Base-by-base conservation (phyloP, 2,797 vertebrate genomes). In the Malacoctenus gilli region DNA sequence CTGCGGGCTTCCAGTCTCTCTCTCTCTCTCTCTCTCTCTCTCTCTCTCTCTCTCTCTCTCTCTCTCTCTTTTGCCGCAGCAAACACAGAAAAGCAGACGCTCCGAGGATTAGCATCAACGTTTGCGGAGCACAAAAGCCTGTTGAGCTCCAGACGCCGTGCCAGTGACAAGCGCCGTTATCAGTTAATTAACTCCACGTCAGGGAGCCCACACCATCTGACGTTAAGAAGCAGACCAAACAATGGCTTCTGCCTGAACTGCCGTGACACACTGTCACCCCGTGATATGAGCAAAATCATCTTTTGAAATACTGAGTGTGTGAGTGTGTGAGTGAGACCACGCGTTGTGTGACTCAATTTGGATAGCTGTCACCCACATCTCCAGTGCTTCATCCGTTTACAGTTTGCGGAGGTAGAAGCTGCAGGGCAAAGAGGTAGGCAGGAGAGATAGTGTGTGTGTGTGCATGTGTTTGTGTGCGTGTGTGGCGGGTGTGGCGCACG, bases 171-270 rank as follows among this genome's bases (percentile, higher is more conserved):
- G 50, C 20, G 34, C 30, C 28, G 59, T 74, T 40, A 49, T 44
- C 46, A 39, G 41, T 15, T 58, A 42, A 66, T 61, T 61, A 51
- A 20, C 8, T 16, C 51, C 14, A 58, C 51, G 63, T 40, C 30
- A 50, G 10, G 10, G 21, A 55, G 13, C 15, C 21, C 34, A 61
- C 42, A 16, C 8, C 8, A 28, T 34, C 2, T 44, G 50, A 53
- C 28, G 52, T 40, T 46, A 5, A 20, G 8, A 43, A 59, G 22
- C 21, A 49, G 30, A 49, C 35, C 56, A 39, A 21, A 13, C 6
- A 0, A 30, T 3, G 14, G 14, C 11, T 70, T 52, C 15, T 16
- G 0, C 19, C 39, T 56, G 32, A 68, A 59, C 40, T 16, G 8
- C 25, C 43, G 22, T 8, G n/a, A 50, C 15, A 32, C n/a, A n/a